Evolutionary conservation across 2,113 vertebrate species (phyloP), one percentile per base, ranked within the genome.

Genomic region (Otocyon megalotis): DNA sequence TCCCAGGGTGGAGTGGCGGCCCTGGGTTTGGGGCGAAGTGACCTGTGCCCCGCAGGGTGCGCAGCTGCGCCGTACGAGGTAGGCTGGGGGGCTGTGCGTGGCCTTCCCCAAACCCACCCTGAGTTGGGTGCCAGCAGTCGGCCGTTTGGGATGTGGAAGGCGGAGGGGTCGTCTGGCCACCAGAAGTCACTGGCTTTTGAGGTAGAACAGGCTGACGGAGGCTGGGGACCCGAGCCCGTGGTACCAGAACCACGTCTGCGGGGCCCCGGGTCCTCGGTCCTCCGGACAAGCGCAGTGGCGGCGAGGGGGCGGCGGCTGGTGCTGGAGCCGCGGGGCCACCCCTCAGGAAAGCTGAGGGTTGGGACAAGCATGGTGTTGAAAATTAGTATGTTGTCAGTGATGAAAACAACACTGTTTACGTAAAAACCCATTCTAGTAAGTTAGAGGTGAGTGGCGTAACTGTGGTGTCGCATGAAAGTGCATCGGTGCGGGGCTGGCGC

Each of bases 1-100:
- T 50, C 50, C 19, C 17, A 16, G 6, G 5, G 50, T 4, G n/a
- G 8, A 0, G 1, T 1, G 4, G 22, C 3, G 7, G 48, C 0
- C 2, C 1, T 19, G 1, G 62, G 16, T 26, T 2, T 17, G 3
- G 48, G 35, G 14, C 26, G 43, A 37, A 19, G 22, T 10, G 3
- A 22, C 69, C 53, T 0, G 4, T 4, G 17, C 3, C 30, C 60
- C 1, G 3, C 35, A 2, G 0, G 8, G 32, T 13, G 3, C 17
- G 5, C 13, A 3, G 53, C 24, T 0, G 4, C 24, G 8, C 88
- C 35, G 2, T 7, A 17, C 30, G 22, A 50, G 19, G 37, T 19
- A 30, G 19, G 0, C 4, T 0, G 9, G 48, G 32, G 16, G 5
- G 56, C 5, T 2, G 35, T 8, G 13, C 6, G 3, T 17, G 26